These are phyloP conservation scores for Aromia moschata DNA, from an alignment of 2,888 invertebrate species.

Conservation along the genomic window DNA sequence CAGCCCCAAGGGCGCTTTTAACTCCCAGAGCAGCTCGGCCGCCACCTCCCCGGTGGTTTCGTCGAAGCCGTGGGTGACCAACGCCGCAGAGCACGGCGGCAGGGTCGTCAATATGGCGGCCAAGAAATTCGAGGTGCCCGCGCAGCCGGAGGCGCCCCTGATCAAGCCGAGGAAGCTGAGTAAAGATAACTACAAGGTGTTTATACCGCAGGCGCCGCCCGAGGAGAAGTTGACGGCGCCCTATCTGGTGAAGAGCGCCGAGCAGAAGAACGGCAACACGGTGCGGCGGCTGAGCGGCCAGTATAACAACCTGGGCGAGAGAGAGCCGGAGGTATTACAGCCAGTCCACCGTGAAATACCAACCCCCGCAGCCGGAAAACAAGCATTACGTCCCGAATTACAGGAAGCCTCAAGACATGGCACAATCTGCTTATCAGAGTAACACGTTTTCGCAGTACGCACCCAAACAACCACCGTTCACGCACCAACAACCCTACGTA, in stretches of 20 bases:
- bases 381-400: slow-evolving; percentile 11
- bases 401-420: slow-evolving; percentile 1
- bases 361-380: slow-evolving; percentile 13
- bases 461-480: slow-evolving; percentile 5
- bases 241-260: slow-evolving; percentile 50
- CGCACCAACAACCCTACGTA: slow-evolving; percentile 4
- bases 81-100: slow-evolving; percentile 60
- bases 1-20: slow-evolving; percentile 57
- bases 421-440: background rate
- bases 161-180: slow-evolving; percentile 51
- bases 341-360: slow-evolving; percentile 42
- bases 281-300: slow-evolving; percentile 60
- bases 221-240: slow-evolving; percentile 52
- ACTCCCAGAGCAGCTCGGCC: slow-evolving; percentile 36
- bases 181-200: slow-evolving; percentile 51
- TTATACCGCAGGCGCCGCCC: slow-evolving; percentile 39
- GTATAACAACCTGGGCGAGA: slow-evolving; percentile 51
- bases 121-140: slow-evolving; percentile 66
- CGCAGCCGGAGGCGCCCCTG: slow-evolving; percentile 41
- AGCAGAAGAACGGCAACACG: slow-evolving; percentile 47
- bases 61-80: slow-evolving; percentile 64
- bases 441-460: background rate
- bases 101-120: slow-evolving; percentile 66
- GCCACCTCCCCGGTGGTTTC: slow-evolving; percentile 41
- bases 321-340: slow-evolving; percentile 38